Conservation (phyloP, 1,140 invertebrate genomes). For the Macrobrachium rosenbergii region DNA sequence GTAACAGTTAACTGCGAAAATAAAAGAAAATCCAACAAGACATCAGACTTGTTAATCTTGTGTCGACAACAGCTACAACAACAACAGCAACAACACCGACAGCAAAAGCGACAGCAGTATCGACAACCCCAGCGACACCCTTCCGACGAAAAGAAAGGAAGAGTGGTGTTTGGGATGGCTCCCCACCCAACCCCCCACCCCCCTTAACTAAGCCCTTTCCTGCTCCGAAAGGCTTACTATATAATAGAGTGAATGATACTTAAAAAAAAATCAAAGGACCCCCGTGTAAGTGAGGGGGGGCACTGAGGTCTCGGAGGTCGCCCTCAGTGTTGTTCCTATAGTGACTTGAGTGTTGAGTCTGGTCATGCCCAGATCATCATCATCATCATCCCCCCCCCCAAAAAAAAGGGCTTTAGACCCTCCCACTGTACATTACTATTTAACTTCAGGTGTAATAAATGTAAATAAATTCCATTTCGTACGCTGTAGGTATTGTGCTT, state of each 20-base stretch:
- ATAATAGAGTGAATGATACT: too few relatives aligned
- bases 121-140: too few relatives aligned
- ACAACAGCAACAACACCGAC: too few relatives aligned
- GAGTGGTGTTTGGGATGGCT: not conserved
- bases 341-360: slow-evolving; percentile 18
- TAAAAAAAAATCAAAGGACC: too few relatives aligned
- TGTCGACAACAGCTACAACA: too few relatives aligned
- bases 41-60: too few relatives aligned
- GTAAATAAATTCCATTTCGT: slow-evolving; percentile 62
- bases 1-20: slow-evolving; percentile 3
- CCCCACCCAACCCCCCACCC: slow-evolving; percentile 4
- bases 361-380: not conserved
- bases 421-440: slow-evolving; percentile 58
- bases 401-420: not conserved
- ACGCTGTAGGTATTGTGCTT: slow-evolving; percentile 62
- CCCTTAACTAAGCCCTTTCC: not conserved
- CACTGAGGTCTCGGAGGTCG: too few relatives aligned
- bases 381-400: too few relatives aligned
- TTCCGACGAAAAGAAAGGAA: too few relatives aligned
- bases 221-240: not conserved
- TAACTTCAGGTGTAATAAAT: slow-evolving; percentile 63
- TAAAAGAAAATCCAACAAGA: too few relatives aligned
- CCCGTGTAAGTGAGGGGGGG: too few relatives aligned
- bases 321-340: not conserved
- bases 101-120: too few relatives aligned